Percentiles rank a stretch among this genome's conserved stretches.
phyloP scores from a whole-genome alignment of 2,888 invertebrate genomes.

The Troides helena region DNA sequence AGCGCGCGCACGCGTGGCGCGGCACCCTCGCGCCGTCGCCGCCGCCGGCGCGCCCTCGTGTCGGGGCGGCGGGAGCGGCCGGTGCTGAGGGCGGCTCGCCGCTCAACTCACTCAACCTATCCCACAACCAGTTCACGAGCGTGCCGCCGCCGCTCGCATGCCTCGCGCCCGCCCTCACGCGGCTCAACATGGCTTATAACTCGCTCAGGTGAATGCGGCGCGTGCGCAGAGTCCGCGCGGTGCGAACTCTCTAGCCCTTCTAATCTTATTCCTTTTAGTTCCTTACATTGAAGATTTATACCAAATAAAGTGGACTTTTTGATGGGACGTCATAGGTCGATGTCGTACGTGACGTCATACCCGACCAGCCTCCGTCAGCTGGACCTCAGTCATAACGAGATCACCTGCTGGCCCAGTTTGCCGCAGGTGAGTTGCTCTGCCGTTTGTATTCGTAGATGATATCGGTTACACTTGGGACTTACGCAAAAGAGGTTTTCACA shows the following conservation, averaged over 20 bases:
- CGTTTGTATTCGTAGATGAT: too few relatives aligned
- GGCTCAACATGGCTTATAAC: constrained; percentile 96
- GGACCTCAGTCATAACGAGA: constrained; percentile 95
- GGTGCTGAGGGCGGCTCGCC: constrained; percentile 78
- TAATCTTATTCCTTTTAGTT: too few relatives aligned
- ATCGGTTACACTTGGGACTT: too few relatives aligned
- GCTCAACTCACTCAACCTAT: constrained; percentile 89
- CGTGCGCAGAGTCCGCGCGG: background rate
- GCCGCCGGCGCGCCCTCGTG: constrained; percentile 42
- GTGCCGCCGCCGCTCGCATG: constrained; percentile 95
- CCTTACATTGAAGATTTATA: too few relatives aligned
- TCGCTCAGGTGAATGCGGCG: constrained; percentile 69
- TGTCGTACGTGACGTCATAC: constrained; percentile 94
- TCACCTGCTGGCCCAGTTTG: constrained; percentile 93
- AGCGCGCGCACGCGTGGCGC: constrained; percentile 60
- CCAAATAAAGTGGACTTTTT: too few relatives aligned
- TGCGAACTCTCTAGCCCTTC: too few relatives aligned
- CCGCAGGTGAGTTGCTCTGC: constrained; percentile 80
- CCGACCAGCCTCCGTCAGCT: constrained; percentile 94
- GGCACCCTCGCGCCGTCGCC: constrained; percentile 37
- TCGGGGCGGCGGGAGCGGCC: constrained; percentile 62
- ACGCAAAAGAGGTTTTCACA: too few relatives aligned
- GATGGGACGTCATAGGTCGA: constrained; percentile 69
- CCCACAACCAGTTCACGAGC: constrained; percentile 93
- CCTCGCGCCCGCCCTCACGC: constrained; percentile 90